phyloP scores from a whole-genome alignment of 2,797 vertebrate genomes.

The Smutsia gigantea region DNA sequence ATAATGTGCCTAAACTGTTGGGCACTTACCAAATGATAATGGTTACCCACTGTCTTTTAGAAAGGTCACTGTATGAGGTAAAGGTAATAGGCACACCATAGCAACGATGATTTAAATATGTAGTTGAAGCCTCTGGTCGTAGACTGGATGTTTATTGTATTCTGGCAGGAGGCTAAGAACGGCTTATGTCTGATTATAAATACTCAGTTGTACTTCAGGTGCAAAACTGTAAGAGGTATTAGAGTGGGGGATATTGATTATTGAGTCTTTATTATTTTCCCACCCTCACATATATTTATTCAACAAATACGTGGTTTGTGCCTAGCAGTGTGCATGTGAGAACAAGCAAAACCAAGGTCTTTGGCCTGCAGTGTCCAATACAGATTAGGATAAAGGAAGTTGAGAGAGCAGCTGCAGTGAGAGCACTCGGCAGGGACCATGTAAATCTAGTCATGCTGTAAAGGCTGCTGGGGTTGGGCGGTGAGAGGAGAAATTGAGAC shows the following conservation, averaged over 20 bases:
- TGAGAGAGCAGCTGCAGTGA: not conserved
- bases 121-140: not conserved
- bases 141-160: not conserved
- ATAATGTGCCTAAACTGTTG: not conserved
- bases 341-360: not conserved
- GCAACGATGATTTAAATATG: not conserved
- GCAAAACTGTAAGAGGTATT: not conserved
- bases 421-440: not conserved
- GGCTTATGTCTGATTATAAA: not conserved
- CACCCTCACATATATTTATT: not conserved
- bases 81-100: not conserved
- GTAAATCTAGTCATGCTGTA: not conserved
- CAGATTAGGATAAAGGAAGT: not conserved
- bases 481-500: not conserved
- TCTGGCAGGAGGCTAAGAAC: not conserved
- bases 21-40: not conserved
- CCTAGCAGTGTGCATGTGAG: not conserved
- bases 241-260: not conserved
- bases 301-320: slow-evolving; percentile 7
- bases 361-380: not conserved
- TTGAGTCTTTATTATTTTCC: not conserved
- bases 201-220: not conserved
- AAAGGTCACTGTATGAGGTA: not conserved
- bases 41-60: not conserved
- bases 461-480: not conserved